Conservation (phyloP, 2,797 vertebrate genomes). For the Merluccius polli region DNA sequence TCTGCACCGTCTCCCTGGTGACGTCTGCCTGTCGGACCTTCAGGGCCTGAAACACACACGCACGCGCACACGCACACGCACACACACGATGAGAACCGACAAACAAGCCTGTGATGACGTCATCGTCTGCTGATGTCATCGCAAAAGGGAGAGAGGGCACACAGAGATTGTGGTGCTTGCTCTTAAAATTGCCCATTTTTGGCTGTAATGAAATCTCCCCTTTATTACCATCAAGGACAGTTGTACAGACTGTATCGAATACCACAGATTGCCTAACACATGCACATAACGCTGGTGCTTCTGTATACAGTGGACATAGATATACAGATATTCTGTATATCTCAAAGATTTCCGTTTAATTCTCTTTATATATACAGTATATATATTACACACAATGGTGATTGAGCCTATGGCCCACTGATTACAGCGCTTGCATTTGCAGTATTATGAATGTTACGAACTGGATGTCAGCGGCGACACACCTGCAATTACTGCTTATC, state of each 20-base stretch:
- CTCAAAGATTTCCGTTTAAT: too few relatives aligned
- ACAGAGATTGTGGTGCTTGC: background rate
- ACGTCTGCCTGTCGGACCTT: slow-evolving; percentile 95
- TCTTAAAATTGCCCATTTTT: background rate
- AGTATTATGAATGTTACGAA: too few relatives aligned
- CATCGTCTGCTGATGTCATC: background rate
- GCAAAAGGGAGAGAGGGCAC: background rate
- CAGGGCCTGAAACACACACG: slow-evolving; percentile 71
- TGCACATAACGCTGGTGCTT: background rate
- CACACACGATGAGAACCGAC: background rate
- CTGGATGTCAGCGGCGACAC: too few relatives aligned
- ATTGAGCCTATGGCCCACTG: too few relatives aligned
- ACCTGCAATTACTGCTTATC: too few relatives aligned
- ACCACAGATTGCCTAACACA: background rate
- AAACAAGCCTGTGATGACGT: too few relatives aligned
- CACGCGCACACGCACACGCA: background rate
- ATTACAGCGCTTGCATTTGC: too few relatives aligned
- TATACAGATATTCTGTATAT: too few relatives aligned
- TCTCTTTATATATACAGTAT: too few relatives aligned
- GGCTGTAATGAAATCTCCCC: background rate
- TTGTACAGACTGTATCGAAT: background rate
- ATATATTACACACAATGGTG: too few relatives aligned
- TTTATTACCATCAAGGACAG: background rate
- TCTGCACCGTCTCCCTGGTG: slow-evolving; percentile 97
- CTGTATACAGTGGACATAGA: background rate